Evolutionary conservation across 2,797 vertebrate species (phyloP), one percentile per base, ranked within the genome.

Genomic region (Enteromius anoplus): DNA sequence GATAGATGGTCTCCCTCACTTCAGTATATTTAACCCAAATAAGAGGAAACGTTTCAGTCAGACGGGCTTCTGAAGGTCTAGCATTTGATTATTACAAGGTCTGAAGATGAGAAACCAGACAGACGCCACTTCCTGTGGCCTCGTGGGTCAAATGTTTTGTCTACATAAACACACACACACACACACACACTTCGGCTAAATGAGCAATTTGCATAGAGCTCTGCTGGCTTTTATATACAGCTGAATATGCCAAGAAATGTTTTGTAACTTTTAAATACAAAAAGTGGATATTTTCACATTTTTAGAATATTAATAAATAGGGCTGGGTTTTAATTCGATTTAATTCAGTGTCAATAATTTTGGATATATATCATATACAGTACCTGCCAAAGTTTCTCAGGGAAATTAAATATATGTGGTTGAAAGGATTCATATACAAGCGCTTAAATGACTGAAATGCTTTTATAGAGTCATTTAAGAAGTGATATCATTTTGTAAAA

Each of bases 21-120:
- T 65, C 29, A 34, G 53, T 72, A 26, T 72, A 3, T 89, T 90
- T 90, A 93, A 90, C 90, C 92, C 89, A 91, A 92, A 94, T 91
- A 93, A 93, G 89, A 85, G 88, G 84, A 85, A 88, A 88, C 72
- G 82, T 85, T 83, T 81, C 29, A 79, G 83, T 82, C 72, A 75
- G 14, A 89, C 79, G 90, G 87, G 90, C 87, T 90, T 90, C 81
- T 58, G 64, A 86, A 90, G 89, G 91, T 90, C 88, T 85, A 45
- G 84, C 85, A 84, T 49, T 75, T 81, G 81, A 85, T 81, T 69
- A 88, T 88, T 90, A 80, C 82, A 78, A 70, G 17, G 83, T 34
- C 45, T 60, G 37, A 78, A 40, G 45, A 55, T 4, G 6, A 37
- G 21, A 21, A 34, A 84, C 29, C 17, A 51, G 77, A 40, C 76